Percentiles rank a stretch among this genome's conserved stretches.
Evolutionary conservation across 1,140 invertebrate species (phyloP).

Genomic region (Scylla paramamosain): DNA sequence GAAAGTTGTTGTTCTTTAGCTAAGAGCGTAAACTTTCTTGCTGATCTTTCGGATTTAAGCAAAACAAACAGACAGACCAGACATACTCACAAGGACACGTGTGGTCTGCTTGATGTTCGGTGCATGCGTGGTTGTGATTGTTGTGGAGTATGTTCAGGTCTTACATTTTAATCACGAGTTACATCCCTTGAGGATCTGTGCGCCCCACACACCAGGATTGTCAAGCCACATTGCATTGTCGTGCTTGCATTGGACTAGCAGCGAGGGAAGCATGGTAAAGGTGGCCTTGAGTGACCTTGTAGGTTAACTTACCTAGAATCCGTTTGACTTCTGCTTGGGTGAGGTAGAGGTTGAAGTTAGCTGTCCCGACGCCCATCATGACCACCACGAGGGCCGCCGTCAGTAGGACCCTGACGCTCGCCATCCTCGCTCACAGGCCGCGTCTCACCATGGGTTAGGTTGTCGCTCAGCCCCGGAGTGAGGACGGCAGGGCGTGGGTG

Average conservation of each 20-base stretch:
- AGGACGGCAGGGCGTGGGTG: conserved; percentile 5
- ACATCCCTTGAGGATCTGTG: background rate
- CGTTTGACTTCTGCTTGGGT: conserved; percentile 64
- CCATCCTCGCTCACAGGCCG: conserved; percentile 29
- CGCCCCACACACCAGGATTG: background rate
- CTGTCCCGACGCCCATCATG: conserved; percentile 6
- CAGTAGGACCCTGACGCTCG: conserved; percentile 40
- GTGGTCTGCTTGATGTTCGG: background rate
- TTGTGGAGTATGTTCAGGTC: background rate
- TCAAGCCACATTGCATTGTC: background rate
- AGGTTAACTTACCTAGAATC: conserved; percentile 55
- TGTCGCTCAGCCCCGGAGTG: conserved; percentile 16
- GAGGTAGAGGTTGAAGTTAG: conserved; percentile 66
- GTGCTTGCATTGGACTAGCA: background rate
- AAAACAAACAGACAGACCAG: background rate
- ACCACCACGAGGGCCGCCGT: conserved; percentile 31
- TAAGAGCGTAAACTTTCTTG: too few species aligned
- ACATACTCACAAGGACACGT: background rate
- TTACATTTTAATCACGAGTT: conserved; percentile 12
- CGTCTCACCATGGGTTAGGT: conserved; percentile 9
- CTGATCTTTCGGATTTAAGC: too few species aligned
- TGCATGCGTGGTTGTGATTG: background rate
- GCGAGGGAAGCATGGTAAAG: background rate
- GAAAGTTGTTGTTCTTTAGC: background rate
- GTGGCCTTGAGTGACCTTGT: background rate